These are phyloP conservation scores for Sciurus vulgaris DNA, from an alignment of 2,797 vertebrate species.

Conservation along the genomic window DNA sequence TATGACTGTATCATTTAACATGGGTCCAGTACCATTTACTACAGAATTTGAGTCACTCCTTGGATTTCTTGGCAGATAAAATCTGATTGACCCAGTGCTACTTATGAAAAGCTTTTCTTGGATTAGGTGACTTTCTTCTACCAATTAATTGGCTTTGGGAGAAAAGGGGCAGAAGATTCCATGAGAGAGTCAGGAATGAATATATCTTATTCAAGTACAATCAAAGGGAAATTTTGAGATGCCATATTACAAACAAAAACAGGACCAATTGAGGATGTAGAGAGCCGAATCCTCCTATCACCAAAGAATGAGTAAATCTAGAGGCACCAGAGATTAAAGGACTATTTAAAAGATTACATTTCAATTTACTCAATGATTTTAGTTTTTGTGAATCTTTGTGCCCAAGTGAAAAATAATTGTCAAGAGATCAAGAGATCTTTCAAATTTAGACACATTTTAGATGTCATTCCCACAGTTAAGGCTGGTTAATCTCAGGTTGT, in stretches of 20 bases:
- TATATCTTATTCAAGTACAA: not conserved
- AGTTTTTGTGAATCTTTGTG: not conserved
- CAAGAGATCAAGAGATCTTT: not conserved
- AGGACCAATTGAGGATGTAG: not conserved
- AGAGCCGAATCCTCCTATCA: not conserved
- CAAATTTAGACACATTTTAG: not conserved
- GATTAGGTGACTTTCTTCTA: accelerated
- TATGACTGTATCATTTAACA: not conserved
- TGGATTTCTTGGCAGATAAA: not conserved
- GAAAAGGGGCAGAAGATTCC: not conserved
- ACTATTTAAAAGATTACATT: not conserved
- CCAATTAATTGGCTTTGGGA: not conserved
- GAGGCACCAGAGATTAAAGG: not conserved
- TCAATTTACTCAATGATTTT: not conserved
- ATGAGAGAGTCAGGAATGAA: too few relatives aligned
- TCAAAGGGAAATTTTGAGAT: not conserved
- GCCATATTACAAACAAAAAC: not conserved
- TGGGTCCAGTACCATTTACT: not conserved
- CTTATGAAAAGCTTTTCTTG: not conserved
- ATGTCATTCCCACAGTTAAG: too few relatives aligned
- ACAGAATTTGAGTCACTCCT: not conserved
- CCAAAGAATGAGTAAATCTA: not conserved
- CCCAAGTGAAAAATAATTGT: not conserved
- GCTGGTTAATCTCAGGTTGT: not conserved
- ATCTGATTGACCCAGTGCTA: not conserved